These are phyloP conservation scores for Erebia palarica DNA, from an alignment of 2,888 invertebrate species.

Conservation along the genomic window DNA sequence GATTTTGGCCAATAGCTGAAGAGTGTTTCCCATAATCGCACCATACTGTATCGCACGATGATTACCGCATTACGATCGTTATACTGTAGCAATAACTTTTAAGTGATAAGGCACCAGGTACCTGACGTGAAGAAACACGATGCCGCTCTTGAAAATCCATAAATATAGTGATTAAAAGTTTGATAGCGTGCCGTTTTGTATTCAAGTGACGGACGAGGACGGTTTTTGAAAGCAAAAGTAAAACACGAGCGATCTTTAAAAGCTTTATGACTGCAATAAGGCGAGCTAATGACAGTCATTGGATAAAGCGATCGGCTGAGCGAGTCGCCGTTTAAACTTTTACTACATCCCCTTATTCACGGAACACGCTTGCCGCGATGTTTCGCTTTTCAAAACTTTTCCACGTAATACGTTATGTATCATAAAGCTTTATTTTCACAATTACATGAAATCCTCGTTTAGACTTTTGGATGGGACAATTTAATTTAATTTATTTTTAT, in stretches of 20 bases:
- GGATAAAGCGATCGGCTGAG: slow-evolving; percentile 53
- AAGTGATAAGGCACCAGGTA: too few species aligned
- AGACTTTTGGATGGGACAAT: not conserved
- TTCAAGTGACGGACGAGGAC: slow-evolving; percentile 9
- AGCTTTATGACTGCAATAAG: slow-evolving; percentile 37
- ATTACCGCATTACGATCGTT: too few species aligned
- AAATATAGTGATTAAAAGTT: slow-evolving; percentile 11
- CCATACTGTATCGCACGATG: too few species aligned
- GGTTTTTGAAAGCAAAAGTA: slow-evolving; percentile 21
- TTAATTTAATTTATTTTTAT: too few species aligned
- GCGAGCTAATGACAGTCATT: slow-evolving; percentile 53
- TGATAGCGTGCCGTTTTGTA: slow-evolving; percentile 12
- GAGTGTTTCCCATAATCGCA: too few species aligned
- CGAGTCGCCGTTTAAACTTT: slow-evolving; percentile 48
- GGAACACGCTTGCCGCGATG: not conserved
- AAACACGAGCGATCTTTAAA: slow-evolving; percentile 32
- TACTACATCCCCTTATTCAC: slow-evolving; percentile 15
- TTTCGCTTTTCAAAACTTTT: slow-evolving; percentile 6
- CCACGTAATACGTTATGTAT: not conserved
- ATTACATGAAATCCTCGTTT: not conserved
- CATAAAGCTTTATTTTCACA: not conserved
- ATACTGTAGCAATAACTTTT: too few species aligned
- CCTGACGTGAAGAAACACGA: not conserved
- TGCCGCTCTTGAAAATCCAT: not conserved
- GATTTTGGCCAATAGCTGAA: too few species aligned